A percentile compares a stretch with the other conserved stretches of the same genome.
These are phyloP conservation scores for Atopsyche davidsoni DNA, from an alignment of 1,140 invertebrate species.

Conservation along the genomic window DNA sequence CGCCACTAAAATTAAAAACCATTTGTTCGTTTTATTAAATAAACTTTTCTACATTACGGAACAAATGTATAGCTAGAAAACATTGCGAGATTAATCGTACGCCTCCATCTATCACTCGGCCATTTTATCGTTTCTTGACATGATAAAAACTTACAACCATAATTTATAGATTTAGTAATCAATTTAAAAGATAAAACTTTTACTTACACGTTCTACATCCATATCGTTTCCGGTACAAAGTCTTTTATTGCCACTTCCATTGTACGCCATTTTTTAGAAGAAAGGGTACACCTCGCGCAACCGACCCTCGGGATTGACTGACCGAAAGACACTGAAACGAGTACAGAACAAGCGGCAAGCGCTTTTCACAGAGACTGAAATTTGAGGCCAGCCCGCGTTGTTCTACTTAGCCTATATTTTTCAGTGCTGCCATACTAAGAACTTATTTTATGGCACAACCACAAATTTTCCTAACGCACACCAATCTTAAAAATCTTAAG, in stretches of 20 bases:
- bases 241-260: constrained; percentile 49
- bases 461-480: no score
- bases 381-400: constrained; percentile 19
- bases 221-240: constrained; percentile 44
- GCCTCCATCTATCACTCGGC: constrained; percentile 9
- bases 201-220: constrained; percentile 46
- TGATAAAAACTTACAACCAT: no score
- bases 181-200: no score
- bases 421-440: constrained; percentile 7
- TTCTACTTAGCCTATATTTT: constrained; percentile 19
- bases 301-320: constrained; percentile 37
- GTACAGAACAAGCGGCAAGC: constrained; percentile 33
- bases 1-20: no score
- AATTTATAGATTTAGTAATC: no score
- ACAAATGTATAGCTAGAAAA: constrained; percentile 6
- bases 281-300: constrained; percentile 47
- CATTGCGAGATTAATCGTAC: constrained; percentile 4
- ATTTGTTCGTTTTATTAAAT: no score
- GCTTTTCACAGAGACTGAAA: constrained; percentile 41
- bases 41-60: no score
- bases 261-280: constrained; percentile 49
- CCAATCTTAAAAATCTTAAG: no score
- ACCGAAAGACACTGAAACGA: no score
- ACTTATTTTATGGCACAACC: no score
- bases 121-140: constrained; percentile 14